Conservation (phyloP, 2,797 vertebrate genomes). For the Channa striata region DNA sequence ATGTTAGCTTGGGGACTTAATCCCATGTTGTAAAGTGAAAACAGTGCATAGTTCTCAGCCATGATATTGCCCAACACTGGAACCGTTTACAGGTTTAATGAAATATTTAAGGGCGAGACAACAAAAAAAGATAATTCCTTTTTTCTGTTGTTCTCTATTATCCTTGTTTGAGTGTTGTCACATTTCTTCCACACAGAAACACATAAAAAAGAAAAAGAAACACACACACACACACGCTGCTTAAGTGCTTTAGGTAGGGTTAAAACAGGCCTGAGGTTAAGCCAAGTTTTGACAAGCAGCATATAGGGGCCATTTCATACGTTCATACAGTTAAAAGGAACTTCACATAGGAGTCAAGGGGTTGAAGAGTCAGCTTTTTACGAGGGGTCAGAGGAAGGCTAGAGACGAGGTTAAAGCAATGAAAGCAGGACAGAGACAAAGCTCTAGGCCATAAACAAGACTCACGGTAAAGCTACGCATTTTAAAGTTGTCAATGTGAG, state of each 20-base stretch:
- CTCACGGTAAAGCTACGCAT: conserved; percentile 45
- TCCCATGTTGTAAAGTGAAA: background rate
- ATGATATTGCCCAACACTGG: too few relatives aligned
- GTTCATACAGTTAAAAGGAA: conserved; percentile 62
- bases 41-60: background rate
- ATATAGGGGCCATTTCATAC: conserved; percentile 59
- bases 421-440: conserved; percentile 59
- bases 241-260: conserved; percentile 35
- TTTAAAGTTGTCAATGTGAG: conserved; percentile 52
- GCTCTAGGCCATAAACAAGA: conserved; percentile 43
- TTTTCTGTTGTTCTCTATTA: conserved; percentile 11
- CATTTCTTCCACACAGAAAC: conserved; percentile 2
- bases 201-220: conserved; percentile 3
- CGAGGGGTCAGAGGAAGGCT: conserved; percentile 60
- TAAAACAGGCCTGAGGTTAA: conserved; percentile 39
- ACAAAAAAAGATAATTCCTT: background rate
- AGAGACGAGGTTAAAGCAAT: conserved; percentile 56
- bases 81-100: background rate
- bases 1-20: conserved; percentile 7
- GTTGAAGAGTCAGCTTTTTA: conserved; percentile 53
- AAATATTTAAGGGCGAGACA: too few relatives aligned
- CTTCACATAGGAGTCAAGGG: conserved; percentile 48
- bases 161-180: background rate
- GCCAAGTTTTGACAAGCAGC: conserved; percentile 62
- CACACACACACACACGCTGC: conserved; percentile 14